Conservation (phyloP, 2,888 invertebrate species). For the Cyaniris semiargus region DNA sequence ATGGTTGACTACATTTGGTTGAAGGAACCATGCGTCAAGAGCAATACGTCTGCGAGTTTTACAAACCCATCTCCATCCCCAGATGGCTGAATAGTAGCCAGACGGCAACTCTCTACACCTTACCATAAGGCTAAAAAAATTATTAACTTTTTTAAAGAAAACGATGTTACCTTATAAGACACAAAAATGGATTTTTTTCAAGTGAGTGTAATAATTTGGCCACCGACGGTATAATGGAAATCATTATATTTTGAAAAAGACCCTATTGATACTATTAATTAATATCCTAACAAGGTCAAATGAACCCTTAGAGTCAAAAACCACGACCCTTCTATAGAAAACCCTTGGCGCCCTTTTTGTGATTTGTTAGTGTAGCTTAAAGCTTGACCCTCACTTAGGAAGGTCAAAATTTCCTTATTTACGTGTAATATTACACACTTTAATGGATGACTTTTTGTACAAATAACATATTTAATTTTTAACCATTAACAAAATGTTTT, state of each 20-base stretch:
- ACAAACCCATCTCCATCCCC: no score
- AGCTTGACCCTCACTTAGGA: constrained; percentile 6
- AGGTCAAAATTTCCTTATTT: constrained; percentile 13
- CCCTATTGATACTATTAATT: neutral
- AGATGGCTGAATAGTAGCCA: no score
- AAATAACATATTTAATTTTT: neutral
- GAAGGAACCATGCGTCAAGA: no score
- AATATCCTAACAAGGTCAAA: neutral
- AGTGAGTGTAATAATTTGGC: no score
- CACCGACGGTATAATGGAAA: no score
- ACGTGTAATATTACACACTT: neutral
- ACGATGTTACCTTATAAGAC: no score
- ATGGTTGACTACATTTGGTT: no score
- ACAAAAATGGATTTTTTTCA: no score
- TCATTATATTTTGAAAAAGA: neutral
- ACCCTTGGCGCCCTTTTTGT: neutral
- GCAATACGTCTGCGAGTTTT: no score
- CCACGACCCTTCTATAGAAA: constrained; percentile 15
- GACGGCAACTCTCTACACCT: no score
- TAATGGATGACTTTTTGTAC: neutral
- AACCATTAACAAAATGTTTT: neutral
- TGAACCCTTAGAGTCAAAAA: neutral
- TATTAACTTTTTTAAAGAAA: no score
- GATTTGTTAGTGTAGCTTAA: neutral
- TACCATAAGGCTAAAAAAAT: no score